Base-by-base conservation (phyloP, 1,140 invertebrate genomes). In the Melitaea cinxia region DNA sequence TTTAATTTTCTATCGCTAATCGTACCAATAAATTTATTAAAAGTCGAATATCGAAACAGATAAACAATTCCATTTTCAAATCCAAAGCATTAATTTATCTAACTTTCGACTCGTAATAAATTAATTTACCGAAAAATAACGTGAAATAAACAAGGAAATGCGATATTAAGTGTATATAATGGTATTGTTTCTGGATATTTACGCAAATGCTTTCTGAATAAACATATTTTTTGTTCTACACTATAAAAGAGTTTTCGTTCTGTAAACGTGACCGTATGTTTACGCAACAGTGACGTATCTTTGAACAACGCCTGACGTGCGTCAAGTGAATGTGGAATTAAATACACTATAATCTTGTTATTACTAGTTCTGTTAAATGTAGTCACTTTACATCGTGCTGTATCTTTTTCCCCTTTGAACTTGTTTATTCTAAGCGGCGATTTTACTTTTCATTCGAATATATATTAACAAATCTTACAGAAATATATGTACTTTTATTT, bases 11-110 rank as follows among this genome's bases (percentile, higher is more conserved):
- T 52, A 37, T 26, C 52, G 55, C 49, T 59, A 52, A 55, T 28
- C 30, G 33, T 65, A 65, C 56, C n/a, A 59, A 17, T 37, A 1
- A n/a, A 33, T 65, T 24, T 59, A 65, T 59, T 14, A 59, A 23
- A 24, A 42, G 50, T 39, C 37, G n/a, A 55, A 54, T 28, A 47
- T 33, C 14, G 14, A 53, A n/a, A 42, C 15, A 42, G 7, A 7
- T 42, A 42, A 42, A 42, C 2, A 4, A 42, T 14, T n/a, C 15
- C 14, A 17, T 4, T 42, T 17, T 42, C 4, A 17, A 33, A 33
- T 33, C n/a, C 10, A 42, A 42, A 17, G 54, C 19, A 12, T 24
- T 23, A 6, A 42, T 56, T 12, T 9, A 21, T 42, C 10, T 56
- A 15, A 42, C 19, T 24, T 39, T 56, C 23, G 21, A 57, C 24